These are phyloP conservation scores for Lepidostoma basale DNA, from an alignment of 1,140 invertebrate genomes.

Conservation along the genomic window DNA sequence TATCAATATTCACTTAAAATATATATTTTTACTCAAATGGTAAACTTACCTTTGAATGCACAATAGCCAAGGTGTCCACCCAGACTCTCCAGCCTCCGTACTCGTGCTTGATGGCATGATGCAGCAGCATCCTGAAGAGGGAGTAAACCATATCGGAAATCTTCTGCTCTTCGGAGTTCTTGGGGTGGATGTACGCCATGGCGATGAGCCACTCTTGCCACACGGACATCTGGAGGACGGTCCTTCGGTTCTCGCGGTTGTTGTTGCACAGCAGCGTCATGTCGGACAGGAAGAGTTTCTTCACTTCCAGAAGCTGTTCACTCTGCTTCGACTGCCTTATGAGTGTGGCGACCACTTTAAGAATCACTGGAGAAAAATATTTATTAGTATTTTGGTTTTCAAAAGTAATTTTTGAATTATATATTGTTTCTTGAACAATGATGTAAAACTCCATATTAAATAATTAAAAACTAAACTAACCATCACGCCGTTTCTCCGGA, in stretches of 20 bases:
- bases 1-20: no score
- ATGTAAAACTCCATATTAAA: not conserved
- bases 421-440: no score
- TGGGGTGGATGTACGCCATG: conserved; percentile 97
- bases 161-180: conserved; percentile 93
- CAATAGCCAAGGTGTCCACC: conserved; percentile 99
- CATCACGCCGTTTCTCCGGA: no score
- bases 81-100: conserved; percentile 99
- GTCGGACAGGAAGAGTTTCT: conserved; percentile 95
- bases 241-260: conserved; percentile 95
- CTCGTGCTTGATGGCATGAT: conserved; percentile 99
- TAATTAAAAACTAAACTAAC: conserved; percentile 10
- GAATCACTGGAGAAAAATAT: conserved; percentile 78
- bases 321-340: conserved; percentile 95
- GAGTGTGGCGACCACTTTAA: conserved; percentile 97
- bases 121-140: conserved; percentile 92
- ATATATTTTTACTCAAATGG: no score
- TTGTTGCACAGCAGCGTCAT: conserved; percentile 97
- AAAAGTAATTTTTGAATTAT: no score
- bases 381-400: not conserved
- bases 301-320: conserved; percentile 89
- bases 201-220: conserved; percentile 99
- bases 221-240: conserved; percentile 98
- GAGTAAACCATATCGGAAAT: conserved; percentile 98
- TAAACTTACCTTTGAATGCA: conserved; percentile 92